Evolutionary conservation across 2,888 invertebrate genomes (phyloP).

Genomic region (Podotricha telesiphe): DNA sequence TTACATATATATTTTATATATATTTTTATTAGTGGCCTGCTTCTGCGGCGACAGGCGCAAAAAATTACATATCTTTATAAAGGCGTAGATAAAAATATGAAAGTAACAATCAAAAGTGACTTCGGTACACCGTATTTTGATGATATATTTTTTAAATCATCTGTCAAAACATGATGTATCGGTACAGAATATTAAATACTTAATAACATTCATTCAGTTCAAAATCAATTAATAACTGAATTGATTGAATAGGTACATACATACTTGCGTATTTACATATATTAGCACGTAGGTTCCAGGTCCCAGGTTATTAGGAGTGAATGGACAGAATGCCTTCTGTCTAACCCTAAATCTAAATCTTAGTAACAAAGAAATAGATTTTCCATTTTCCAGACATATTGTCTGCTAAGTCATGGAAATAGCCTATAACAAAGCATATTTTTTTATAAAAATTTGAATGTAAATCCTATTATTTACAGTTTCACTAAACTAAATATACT

Average conservation of each 20-base stretch:
- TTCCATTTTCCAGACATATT: too few species aligned
- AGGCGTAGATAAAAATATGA: not conserved
- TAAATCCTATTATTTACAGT: too few species aligned
- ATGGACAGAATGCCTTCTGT: too few species aligned
- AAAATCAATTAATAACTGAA: not conserved
- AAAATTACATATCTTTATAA: too few species aligned
- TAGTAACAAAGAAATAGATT: too few species aligned
- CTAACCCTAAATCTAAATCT: too few species aligned
- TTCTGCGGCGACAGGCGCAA: too few species aligned
- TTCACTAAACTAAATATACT: too few species aligned
- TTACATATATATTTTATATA: not conserved
- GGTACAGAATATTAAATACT: not conserved
- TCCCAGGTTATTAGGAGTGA: too few species aligned
- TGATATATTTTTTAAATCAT: not conserved
- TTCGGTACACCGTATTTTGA: not conserved
- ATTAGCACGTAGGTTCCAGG: not conserved
- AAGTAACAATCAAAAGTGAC: not conserved
- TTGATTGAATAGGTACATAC: not conserved
- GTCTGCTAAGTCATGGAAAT: not conserved
- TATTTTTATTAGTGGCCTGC: too few species aligned
- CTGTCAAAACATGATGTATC: not conserved
- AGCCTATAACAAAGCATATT: not conserved
- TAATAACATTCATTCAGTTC: conserved; percentile 2
- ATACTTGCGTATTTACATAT: not conserved
- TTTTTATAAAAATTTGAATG: not conserved